Evolutionary conservation across 2,888 invertebrate genomes (phyloP), one percentile per base, ranked within the genome.

Genomic region (Synergus itoensis): DNA sequence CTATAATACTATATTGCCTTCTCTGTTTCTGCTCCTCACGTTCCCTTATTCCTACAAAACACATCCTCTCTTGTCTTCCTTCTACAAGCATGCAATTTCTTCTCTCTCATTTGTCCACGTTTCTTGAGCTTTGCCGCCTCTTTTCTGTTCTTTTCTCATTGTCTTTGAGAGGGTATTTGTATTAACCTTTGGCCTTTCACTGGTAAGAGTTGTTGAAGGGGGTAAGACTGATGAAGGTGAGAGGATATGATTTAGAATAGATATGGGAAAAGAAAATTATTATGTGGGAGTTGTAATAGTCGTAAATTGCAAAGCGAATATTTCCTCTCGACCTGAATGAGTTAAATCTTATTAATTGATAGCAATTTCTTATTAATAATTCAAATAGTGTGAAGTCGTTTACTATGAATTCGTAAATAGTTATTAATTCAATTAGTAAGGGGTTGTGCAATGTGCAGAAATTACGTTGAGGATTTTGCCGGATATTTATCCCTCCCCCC

Each of bases 1-100:
- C 12, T 67, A 64, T 64, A 64, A 64, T 64, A 64, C 64, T 64
- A 64, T 64, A 67, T 67, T 69, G 69, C 69, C 69, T n/a, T 69
- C 48, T 73, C 73, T 53, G 28, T 48, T 69, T 69, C 28, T 69
- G 45, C 28, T n/a, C 8, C 48, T 73, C 73, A 73, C 73, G 36
- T 73, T 73, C 48, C 48, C 36, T 73, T 53, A 53, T 73, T 73
- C 48, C 73, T 73, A 28, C 73, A 73, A 73, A 53, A 73, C 73
- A 73, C 73, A 53, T 73, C 53, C n/a, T 53, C 53, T 73, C 36
- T 53, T 73, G 28, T 73, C 48, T 53, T 53, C 53, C 53, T 73
- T 53, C 48, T 73, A 73, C 36, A 36, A 73, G 36, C 73, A 53
- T n/a, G 48, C 73, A 73, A 53, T 73, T 73, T 73, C 73, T 73